Evolutionary conservation across 2,888 invertebrate genomes (phyloP), one percentile per base, ranked within the genome.

Genomic region (Limnephilus rhombicus): DNA sequence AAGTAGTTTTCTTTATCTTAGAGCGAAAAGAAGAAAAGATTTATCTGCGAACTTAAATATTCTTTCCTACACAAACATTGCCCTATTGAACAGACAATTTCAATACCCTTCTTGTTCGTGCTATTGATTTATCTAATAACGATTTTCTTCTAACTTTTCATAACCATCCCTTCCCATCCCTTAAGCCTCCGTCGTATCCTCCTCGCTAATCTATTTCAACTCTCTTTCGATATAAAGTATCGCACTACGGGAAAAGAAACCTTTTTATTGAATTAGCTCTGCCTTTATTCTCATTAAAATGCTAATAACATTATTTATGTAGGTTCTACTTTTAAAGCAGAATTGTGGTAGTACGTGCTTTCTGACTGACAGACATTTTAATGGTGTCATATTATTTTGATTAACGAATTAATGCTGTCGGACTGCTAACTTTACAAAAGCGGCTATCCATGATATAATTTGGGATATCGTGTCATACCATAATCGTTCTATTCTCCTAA

Each of bases 121-220:
- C 45, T 86, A 86, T 86, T 86, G 86, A 86, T 86, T 86, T 86
- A 86, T 86, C 86, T 86, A 29, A 86, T 49, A 45, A 45, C 86
- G 83, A 83, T 86, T 41, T 86, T 49, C 86, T 45, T 37, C 41
- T 86, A 83, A 86, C 86, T 45, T 86, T 86, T 86, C 86, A 45
- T 86, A 45, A 86, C 86, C 86, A 83, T 83, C 49, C 86, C 49
- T n/a, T 29, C 49, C 86, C 86, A 86, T 29, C 49, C 49, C 15
- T 86, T 68, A 24, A 31, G 83, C 82, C 24, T 15, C 83, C 37
- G 83, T 83, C 83, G 37, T 83, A 37, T 37, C 83, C 37, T 41
- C 83, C 18, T 68, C n/a, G 24, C 68, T 68, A 68, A 68, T 68
- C 68, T 24, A 68, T 24, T 68, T n/a, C 68, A 68, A 68, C n/a